Percentiles rank a stretch among this genome's conserved stretches.
Evolutionary conservation across 2,888 invertebrate species (phyloP).

Genomic region (Trissolcus japonicus): DNA sequence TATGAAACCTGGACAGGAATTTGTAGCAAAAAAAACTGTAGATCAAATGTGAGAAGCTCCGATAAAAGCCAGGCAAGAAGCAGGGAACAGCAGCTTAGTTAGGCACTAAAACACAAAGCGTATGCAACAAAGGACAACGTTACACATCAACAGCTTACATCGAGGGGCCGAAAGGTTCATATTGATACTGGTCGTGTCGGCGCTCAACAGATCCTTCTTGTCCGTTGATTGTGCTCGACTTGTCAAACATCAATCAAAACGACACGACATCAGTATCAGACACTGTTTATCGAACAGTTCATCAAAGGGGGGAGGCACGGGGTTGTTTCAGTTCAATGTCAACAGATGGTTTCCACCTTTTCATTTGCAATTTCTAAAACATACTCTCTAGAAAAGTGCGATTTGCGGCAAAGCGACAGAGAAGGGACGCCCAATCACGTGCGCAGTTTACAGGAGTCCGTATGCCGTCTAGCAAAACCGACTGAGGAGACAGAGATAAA

Average conservation of each 20-base stretch:
- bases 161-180: conserved; percentile 33
- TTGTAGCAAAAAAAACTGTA: background rate
- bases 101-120: conserved; percentile 3
- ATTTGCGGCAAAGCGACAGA: conserved; percentile 74
- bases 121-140: background rate
- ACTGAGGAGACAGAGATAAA: conserved; percentile 23
- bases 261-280: conserved; percentile 40
- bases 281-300: conserved; percentile 27
- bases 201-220: conserved; percentile 12
- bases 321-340: conserved; percentile 13
- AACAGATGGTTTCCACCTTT: conserved; percentile 21
- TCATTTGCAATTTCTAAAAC: conserved; percentile 41
- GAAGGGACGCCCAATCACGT: conserved; percentile 76
- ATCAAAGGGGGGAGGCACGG: background rate
- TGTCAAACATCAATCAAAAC: background rate
- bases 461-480: conserved; percentile 72
- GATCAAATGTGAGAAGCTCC: conserved; percentile 36
- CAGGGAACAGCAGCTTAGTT: conserved; percentile 34
- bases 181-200: conserved; percentile 30
- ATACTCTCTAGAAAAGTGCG: conserved; percentile 61
- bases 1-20: background rate
- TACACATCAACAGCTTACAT: conserved; percentile 39
- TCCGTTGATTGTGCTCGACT: conserved; percentile 6
- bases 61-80: conserved; percentile 57
- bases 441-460: conserved; percentile 69